Evolutionary conservation across 30 jellyfish, hydroid and myxozoan genomes (phyloP).

Genomic region (Morbakka virulenta): DNA sequence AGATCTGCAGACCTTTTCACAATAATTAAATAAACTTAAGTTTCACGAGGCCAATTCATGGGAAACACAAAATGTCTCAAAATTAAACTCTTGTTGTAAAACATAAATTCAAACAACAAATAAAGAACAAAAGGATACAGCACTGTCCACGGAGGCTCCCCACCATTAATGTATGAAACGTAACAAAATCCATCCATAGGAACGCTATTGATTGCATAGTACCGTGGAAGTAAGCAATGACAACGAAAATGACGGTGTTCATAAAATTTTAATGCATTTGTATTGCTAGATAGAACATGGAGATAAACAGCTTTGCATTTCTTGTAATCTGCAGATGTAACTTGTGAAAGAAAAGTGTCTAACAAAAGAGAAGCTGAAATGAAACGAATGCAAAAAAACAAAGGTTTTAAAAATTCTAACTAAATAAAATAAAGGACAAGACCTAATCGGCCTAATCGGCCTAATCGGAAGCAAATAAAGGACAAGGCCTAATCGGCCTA

Average conservation of each 20-base stretch:
- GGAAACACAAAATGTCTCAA: too few relatives aligned
- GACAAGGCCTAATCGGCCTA: too few relatives aligned
- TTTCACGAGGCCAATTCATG: too few relatives aligned
- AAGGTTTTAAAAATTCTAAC: too few relatives aligned
- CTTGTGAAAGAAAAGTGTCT: conserved; percentile 71
- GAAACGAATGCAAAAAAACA: too few relatives aligned
- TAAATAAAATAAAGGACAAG: too few relatives aligned
- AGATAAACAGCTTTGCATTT: conserved; percentile 88
- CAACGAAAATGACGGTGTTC: conserved; percentile 64
- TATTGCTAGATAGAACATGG: conserved; percentile 86
- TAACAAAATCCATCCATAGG: conserved; percentile 91
- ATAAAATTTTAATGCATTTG: conserved; percentile 78
- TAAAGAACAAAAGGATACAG: conserved; percentile 94
- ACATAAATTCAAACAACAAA: too few relatives aligned
- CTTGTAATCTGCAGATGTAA: conserved; percentile 41
- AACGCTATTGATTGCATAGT: conserved; percentile 68
- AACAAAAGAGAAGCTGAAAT: conserved; percentile 76
- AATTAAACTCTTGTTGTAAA: too few relatives aligned
- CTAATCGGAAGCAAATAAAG: too few relatives aligned
- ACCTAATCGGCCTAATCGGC: too few relatives aligned
- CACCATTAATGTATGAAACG: conserved; percentile 82
- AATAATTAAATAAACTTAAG: too few relatives aligned
- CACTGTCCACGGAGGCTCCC: conserved; percentile 84
- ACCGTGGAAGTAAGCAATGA: conserved; percentile 65
- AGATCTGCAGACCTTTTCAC: too few relatives aligned